These are phyloP conservation scores for Ascidia mentula DNA, from an alignment of 23 tunicate species.

Conservation along the genomic window DNA sequence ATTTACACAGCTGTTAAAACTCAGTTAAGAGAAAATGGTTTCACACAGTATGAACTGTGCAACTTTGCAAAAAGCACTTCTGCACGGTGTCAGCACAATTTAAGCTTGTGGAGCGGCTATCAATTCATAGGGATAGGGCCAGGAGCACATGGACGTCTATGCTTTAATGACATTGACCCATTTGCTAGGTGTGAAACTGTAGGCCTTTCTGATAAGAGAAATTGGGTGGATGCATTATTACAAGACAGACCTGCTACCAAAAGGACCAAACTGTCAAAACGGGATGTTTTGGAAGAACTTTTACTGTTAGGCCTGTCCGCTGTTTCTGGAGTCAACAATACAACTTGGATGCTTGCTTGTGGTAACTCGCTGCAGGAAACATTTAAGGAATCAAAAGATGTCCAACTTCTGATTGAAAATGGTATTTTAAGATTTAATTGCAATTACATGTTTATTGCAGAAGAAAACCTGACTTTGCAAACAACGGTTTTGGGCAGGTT, in stretches of 20 bases:
- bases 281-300: background rate
- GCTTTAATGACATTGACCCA: background rate
- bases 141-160: background rate
- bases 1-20: background rate
- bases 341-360: background rate
- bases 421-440: background rate
- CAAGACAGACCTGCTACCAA: background rate
- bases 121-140: conserved; percentile 11
- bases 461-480: background rate
- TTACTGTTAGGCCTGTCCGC: background rate
- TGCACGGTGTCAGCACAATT: background rate
- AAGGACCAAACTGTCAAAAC: background rate
- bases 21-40: background rate
- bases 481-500: background rate
- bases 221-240: background rate
- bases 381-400: background rate
- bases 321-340: background rate
- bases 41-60: background rate
- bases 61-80: background rate
- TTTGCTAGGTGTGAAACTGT: background rate
- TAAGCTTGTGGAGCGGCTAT: background rate
- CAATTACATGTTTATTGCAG: background rate
- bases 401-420: background rate
- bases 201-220: background rate
- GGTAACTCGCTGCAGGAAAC: background rate